These are phyloP conservation scores for Aradophagus sp. DNA, from an alignment of 1,140 invertebrate species.

Conservation along the genomic window DNA sequence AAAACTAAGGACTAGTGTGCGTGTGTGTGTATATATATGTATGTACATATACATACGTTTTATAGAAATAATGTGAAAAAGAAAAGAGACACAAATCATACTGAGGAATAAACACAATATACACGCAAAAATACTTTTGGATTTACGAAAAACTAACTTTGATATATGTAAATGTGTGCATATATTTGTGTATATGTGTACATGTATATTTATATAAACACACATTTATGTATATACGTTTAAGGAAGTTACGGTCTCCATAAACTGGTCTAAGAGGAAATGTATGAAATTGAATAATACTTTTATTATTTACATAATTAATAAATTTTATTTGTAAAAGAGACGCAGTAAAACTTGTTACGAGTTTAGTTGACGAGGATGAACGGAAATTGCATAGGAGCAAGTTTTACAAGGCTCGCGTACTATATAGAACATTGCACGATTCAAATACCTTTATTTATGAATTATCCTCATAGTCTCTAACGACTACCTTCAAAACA, in stretches of 20 bases:
- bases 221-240: conserved; percentile 54
- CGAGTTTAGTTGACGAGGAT: no score
- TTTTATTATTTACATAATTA: conserved; percentile 39
- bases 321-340: no score
- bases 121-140: conserved; percentile 31
- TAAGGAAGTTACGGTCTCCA: conserved; percentile 17
- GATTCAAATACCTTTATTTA: no score
- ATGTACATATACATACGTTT: conserved; percentile 47
- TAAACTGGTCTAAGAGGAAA: conserved; percentile 16
- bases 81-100: conserved; percentile 40
- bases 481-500: no score
- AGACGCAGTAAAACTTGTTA: no score
- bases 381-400: no score
- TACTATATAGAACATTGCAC: no score
- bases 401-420: no score
- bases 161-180: conserved; percentile 33
- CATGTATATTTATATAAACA: conserved; percentile 23
- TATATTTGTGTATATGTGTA: conserved; percentile 30
- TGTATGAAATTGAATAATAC: conserved; percentile 4
- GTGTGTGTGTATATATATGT: conserved; percentile 34
- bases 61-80: conserved; percentile 39
- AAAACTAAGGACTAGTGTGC: no score
- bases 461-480: no score
- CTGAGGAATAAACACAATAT: conserved; percentile 40
- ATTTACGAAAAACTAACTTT: conserved; percentile 27